Conservation (phyloP, 2,888 invertebrate species). For the Drosophila emarginata region DNA sequence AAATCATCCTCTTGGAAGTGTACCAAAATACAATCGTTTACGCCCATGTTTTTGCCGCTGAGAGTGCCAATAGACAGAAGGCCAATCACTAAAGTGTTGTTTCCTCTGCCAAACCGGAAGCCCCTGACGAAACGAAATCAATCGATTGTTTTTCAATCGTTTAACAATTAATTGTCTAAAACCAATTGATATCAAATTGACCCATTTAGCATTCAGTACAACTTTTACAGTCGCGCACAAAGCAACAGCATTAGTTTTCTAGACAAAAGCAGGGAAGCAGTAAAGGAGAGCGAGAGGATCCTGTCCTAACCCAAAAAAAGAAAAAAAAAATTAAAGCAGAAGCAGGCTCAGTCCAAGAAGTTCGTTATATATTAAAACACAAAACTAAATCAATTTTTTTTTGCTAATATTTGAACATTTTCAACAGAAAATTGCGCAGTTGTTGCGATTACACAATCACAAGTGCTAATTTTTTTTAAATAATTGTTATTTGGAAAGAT, state of each 20-base stretch:
- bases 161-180: slow-evolving; percentile 39
- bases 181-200: slow-evolving; percentile 70
- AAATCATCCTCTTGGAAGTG: slow-evolving; percentile 49
- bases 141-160: slow-evolving; percentile 61
- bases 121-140: slow-evolving; percentile 43
- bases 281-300: slow-evolving; percentile 15
- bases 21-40: slow-evolving; percentile 22
- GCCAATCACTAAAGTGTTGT: slow-evolving; percentile 33
- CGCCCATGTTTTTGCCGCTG: slow-evolving; percentile 38
- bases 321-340: too few species aligned
- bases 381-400: background rate
- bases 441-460: slow-evolving; percentile 62
- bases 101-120: slow-evolving; percentile 68
- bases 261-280: slow-evolving; percentile 10
- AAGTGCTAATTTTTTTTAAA: slow-evolving; percentile 5
- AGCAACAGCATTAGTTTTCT: slow-evolving; percentile 64
- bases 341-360: slow-evolving; percentile 43
- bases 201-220: slow-evolving; percentile 77
- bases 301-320: slow-evolving; percentile 22
- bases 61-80: slow-evolving; percentile 24
- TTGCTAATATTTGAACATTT: slow-evolving; percentile 21
- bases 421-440: slow-evolving; percentile 64
- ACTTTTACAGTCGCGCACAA: slow-evolving; percentile 71
- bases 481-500: background rate
- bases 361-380: slow-evolving; percentile 31